A percentile compares a stretch with the other conserved stretches of the same genome.
Conservation (phyloP, 2,113 vertebrate species). For the Aptenodytes forsteri region DNA sequence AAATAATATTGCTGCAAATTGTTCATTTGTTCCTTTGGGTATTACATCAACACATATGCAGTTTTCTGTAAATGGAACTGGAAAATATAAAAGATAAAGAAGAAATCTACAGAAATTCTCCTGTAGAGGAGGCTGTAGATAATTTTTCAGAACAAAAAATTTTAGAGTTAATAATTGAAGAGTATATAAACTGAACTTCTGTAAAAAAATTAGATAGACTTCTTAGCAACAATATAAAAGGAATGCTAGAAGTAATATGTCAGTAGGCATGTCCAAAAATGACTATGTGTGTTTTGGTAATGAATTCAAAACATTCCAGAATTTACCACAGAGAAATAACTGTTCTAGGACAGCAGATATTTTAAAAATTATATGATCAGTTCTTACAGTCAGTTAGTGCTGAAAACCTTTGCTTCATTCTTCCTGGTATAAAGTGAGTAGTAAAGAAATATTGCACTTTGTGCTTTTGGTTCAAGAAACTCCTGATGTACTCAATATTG, state of each 20-base stretch:
- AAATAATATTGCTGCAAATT: not conserved
- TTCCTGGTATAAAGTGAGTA: not conserved
- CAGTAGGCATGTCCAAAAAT: not conserved
- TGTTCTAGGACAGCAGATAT: not conserved
- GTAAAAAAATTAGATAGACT: not conserved
- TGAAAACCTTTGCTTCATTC: not conserved
- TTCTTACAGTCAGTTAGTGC: not conserved
- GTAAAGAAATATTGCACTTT: not conserved
- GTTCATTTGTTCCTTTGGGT: not conserved
- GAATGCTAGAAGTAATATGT: not conserved
- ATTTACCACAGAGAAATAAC: not conserved
- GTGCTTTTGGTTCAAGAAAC: not conserved
- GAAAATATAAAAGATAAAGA: not conserved
- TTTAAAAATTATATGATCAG: not conserved
- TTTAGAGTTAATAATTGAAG: not conserved
- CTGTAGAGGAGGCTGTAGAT: not conserved
- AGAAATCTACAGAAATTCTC: not conserved
- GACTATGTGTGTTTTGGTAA: not conserved
- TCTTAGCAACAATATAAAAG: not conserved
- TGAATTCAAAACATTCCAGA: not conserved
- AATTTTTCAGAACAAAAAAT: not conserved
- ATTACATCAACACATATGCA: not conserved
- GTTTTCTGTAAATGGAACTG: not conserved
- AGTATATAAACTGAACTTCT: not conserved
- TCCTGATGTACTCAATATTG: not conserved